A percentile compares a stretch with the other conserved stretches of the same genome.
These are phyloP conservation scores for Ormyrus pomaceus DNA, from an alignment of 2,888 invertebrate species.

Conservation along the genomic window DNA sequence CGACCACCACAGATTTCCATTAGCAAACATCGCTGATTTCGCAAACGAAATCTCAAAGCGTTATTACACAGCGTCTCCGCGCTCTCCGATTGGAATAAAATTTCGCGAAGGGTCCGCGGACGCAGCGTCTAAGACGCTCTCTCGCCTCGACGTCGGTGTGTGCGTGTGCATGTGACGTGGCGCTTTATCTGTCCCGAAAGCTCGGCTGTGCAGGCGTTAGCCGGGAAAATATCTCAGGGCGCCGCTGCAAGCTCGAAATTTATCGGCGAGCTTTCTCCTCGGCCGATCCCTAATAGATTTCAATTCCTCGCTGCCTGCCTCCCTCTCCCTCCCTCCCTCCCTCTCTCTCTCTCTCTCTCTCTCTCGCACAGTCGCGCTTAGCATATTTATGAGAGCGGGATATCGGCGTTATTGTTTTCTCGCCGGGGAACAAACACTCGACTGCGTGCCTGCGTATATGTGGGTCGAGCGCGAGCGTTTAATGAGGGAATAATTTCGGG, in stretches of 20 bases:
- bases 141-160: not conserved
- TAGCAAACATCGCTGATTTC: too few species aligned
- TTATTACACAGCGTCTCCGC: too few species aligned
- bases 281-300: slow-evolving; percentile 21
- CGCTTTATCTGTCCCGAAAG: slow-evolving; percentile 16
- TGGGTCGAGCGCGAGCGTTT: not conserved
- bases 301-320: not conserved
- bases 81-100: too few species aligned
- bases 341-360: slow-evolving; percentile 12
- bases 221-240: not conserved
- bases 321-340: not conserved
- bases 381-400: slow-evolving; percentile 35
- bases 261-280: not conserved
- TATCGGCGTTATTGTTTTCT: slow-evolving; percentile 15
- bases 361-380: not conserved
- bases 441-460: not conserved
- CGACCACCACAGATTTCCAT: too few species aligned
- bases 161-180: slow-evolving; percentile 3
- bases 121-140: not conserved
- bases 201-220: not conserved
- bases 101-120: not conserved
- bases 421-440: not conserved
- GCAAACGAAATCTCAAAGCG: too few species aligned
- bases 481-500: slow-evolving; percentile 25
- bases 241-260: not conserved